These are phyloP conservation scores for Branchinecta lynchi DNA, from an alignment of 1,140 invertebrate genomes.

Conservation along the genomic window DNA sequence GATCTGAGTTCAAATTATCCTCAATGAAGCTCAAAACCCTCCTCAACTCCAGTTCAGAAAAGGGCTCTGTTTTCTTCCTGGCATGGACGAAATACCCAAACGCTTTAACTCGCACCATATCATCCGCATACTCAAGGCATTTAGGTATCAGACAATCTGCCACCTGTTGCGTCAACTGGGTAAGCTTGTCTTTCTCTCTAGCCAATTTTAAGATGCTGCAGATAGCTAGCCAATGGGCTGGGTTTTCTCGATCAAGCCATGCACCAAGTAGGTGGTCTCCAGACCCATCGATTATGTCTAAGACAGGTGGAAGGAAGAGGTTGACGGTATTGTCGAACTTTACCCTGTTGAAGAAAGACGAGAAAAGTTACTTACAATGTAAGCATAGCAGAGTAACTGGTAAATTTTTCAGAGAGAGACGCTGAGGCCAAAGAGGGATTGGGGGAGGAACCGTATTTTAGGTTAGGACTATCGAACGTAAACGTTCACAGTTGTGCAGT, in stretches of 20 bases:
- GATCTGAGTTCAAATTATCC: conserved; percentile 18
- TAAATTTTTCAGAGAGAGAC: too few relatives aligned
- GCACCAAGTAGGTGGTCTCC: neutral
- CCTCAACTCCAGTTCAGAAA: conserved; percentile 3
- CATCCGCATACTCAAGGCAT: conserved; percentile 17
- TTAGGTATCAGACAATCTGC: conserved; percentile 1
- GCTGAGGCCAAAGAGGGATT: too few relatives aligned
- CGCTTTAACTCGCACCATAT: conserved; percentile 14
- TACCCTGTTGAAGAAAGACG: neutral
- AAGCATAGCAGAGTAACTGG: too few relatives aligned
- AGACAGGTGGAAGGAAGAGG: neutral
- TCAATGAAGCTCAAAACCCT: conserved; percentile 11
- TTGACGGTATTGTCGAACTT: neutral
- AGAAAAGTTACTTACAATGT: too few relatives aligned
- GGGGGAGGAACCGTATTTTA: too few relatives aligned
- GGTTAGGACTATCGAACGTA: too few relatives aligned
- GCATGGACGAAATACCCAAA: conserved; percentile 15
- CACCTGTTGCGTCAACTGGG: neutral
- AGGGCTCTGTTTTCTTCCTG: conserved; percentile 19
- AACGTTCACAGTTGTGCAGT: too few relatives aligned
- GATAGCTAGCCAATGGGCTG: neutral
- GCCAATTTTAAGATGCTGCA: neutral
- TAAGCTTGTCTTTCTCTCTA: neutral
- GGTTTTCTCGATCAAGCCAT: neutral
- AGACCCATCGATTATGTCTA: neutral